Evolutionary conservation across 2,797 vertebrate species (phyloP).

Genomic region (Nannoperca australis): DNA sequence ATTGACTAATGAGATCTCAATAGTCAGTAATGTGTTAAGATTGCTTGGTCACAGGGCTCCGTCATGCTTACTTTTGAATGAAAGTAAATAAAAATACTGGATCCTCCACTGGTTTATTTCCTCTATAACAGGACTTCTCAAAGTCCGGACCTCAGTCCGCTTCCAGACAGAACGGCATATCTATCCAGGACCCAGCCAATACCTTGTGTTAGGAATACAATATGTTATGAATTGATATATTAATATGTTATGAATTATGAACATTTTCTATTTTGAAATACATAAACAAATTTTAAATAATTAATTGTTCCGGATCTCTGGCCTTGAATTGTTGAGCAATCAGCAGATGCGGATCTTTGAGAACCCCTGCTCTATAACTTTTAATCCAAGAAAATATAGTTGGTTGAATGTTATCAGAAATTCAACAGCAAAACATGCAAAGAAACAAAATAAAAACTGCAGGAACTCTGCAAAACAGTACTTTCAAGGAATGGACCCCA

Average conservation of each 20-base stretch:
- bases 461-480: not conserved
- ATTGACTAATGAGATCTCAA: constrained; percentile 37
- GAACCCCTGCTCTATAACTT: no score
- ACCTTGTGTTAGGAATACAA: no score
- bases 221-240: no score
- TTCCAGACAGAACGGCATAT: no score
- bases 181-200: no score
- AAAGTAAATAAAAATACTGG: not conserved
- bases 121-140: not conserved
- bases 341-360: no score
- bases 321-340: no score
- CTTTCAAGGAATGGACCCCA: not conserved
- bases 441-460: not conserved
- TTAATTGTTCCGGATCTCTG: no score
- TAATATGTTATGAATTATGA: no score
- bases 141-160: no score
- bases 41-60: constrained; percentile 15
- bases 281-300: no score
- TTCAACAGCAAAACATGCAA: not conserved
- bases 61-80: constrained; percentile 17
- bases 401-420: not conserved
- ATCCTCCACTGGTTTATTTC: constrained; percentile 13
- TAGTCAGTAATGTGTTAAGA: constrained; percentile 19
- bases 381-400: not conserved
- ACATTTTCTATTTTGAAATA: no score